phyloP scores from a whole-genome alignment of 53 echinoderm and acorn worm species.

The Mesocentrotus franciscanus region DNA sequence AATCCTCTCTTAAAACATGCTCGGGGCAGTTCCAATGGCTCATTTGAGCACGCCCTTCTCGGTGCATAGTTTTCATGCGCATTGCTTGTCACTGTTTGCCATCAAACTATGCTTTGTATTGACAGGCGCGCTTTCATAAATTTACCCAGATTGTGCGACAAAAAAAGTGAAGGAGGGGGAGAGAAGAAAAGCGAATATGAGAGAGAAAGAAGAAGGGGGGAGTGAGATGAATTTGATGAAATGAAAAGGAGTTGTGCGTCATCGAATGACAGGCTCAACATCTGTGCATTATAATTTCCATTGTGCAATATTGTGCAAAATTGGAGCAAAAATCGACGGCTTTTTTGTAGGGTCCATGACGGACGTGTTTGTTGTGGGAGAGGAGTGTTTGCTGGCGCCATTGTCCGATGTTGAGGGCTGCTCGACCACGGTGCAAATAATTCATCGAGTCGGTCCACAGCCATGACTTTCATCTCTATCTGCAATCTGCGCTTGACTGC shows the following conservation, averaged over 20 bases:
- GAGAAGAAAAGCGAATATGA: background rate
- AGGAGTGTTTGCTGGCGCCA: slow-evolving; percentile 47
- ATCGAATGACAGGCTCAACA: slow-evolving; percentile 57
- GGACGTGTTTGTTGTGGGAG: slow-evolving; percentile 56
- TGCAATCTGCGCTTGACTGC: slow-evolving; percentile 23
- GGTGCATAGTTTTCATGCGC: slow-evolving; percentile 43
- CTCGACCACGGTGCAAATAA: slow-evolving; percentile 47
- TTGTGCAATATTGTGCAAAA: slow-evolving; percentile 60
- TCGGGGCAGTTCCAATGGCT: slow-evolving; percentile 54
- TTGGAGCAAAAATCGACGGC: slow-evolving; percentile 67
- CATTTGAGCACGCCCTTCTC: slow-evolving; percentile 54
- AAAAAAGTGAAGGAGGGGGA: slow-evolving; percentile 12
- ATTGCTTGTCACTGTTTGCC: slow-evolving; percentile 55
- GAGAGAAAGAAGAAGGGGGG: background rate
- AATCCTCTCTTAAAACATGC: slow-evolving; percentile 64
- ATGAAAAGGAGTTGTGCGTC: slow-evolving; percentile 54
- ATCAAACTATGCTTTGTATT: slow-evolving; percentile 59
- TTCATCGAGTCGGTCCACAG: slow-evolving; percentile 42
- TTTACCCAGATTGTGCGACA: slow-evolving; percentile 54
- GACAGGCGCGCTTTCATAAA: slow-evolving; percentile 68
- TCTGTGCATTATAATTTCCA: slow-evolving; percentile 64
- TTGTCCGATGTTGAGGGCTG: slow-evolving; percentile 32
- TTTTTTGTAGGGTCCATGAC: slow-evolving; percentile 39
- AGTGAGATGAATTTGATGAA: slow-evolving; percentile 45
- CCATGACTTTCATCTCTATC: background rate